phyloP scores from a whole-genome alignment of 2,797 vertebrate species.

The Diceros bicornis region DNA sequence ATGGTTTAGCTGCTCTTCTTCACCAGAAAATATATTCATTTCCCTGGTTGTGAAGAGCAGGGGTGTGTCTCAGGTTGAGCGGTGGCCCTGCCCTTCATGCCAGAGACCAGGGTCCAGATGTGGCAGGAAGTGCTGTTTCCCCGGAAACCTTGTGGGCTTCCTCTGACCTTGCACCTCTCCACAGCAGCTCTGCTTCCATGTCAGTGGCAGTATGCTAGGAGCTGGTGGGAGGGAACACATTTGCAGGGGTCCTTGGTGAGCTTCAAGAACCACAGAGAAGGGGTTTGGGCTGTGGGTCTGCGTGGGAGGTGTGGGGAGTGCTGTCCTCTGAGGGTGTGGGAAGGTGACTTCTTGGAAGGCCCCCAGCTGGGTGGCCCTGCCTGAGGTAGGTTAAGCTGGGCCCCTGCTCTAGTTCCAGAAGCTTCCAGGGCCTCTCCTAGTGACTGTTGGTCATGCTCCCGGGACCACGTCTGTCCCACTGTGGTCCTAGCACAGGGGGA shows the following conservation, averaged over 20 bases:
- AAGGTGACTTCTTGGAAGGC: background rate
- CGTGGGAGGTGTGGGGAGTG: no score
- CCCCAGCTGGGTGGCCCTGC: background rate
- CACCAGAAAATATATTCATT: background rate
- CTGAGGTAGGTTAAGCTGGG: no score
- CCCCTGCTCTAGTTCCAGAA: background rate
- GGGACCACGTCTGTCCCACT: fast-evolving
- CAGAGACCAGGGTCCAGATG: background rate
- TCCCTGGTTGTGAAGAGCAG: background rate
- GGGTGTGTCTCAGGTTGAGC: background rate
- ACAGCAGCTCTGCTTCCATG: background rate
- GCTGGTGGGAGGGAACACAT: background rate
- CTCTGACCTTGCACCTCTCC: background rate
- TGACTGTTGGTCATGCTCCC: background rate
- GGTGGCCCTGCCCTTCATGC: background rate
- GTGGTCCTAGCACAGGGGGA: no score
- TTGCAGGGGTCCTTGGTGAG: background rate
- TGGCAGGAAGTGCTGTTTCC: background rate
- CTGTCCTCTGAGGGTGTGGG: background rate
- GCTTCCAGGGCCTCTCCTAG: background rate
- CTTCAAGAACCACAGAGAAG: background rate
- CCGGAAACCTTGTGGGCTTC: background rate
- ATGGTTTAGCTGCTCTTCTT: background rate
- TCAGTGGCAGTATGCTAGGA: background rate
- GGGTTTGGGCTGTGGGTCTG: background rate